Evolutionary conservation across 2,888 invertebrate species (phyloP).

Genomic region (Arctia plantaginis): DNA sequence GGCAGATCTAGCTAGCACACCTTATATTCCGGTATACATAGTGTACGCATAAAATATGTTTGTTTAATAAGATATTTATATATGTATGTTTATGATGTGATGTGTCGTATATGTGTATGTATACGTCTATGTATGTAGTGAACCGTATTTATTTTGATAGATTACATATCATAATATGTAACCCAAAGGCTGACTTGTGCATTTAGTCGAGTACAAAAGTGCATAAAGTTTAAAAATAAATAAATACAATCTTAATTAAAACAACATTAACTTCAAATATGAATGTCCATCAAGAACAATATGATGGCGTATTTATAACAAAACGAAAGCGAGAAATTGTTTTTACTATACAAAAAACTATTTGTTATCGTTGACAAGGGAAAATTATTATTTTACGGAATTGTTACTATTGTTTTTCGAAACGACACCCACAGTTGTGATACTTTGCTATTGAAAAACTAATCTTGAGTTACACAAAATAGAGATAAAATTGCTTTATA

Average conservation of each 20-base stretch:
- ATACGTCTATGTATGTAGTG: no score
- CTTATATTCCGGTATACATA: no score
- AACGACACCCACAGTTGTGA: constrained; percentile 26
- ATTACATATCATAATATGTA: no score
- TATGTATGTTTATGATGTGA: no score
- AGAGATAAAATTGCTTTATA: not conserved
- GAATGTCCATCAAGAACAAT: not conserved
- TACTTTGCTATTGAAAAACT: constrained; percentile 22
- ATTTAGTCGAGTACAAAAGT: no score
- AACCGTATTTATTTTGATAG: no score
- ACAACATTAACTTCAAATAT: not conserved
- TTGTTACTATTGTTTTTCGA: constrained; percentile 37
- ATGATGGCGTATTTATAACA: not conserved
- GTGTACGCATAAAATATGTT: no score
- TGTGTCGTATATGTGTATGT: no score
- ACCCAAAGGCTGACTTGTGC: no score
- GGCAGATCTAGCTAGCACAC: no score
- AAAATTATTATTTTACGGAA: constrained; percentile 37
- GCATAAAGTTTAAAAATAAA: no score
- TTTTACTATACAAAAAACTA: constrained; percentile 26
- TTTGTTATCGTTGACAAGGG: constrained; percentile 23
- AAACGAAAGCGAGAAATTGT: constrained; percentile 17
- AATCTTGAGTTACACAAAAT: not conserved
- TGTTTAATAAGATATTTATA: no score
- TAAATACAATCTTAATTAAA: not conserved